phyloP scores from a whole-genome alignment of 2,113 vertebrate genomes.

The Ondatra zibethicus region DNA sequence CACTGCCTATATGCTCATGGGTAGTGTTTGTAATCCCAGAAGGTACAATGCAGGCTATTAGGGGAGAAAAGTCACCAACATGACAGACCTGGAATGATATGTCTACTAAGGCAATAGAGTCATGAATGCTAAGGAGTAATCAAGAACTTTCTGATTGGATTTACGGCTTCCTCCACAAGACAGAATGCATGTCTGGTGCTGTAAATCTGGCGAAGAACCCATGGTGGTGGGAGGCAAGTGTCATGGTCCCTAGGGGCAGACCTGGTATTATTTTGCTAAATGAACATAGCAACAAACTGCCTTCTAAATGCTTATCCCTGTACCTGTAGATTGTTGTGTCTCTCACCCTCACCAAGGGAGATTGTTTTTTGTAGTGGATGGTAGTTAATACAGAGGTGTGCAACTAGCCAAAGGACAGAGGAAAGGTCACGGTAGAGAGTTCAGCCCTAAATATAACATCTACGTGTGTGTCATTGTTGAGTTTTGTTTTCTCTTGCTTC shows the following conservation, averaged over 20 bases:
- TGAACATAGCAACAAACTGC: background rate
- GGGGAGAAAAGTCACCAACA: background rate
- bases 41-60: background rate
- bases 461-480: background rate
- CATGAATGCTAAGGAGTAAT: background rate
- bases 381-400: background rate
- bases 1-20: background rate
- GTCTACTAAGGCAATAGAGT: background rate
- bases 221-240: too few species aligned
- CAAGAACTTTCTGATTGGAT: background rate
- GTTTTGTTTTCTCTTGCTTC: background rate
- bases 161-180: too few species aligned
- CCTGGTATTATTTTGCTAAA: background rate
- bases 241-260: background rate
- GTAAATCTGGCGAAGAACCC: background rate
- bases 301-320: background rate
- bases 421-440: background rate
- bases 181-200: too few species aligned
- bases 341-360: background rate
- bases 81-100: background rate
- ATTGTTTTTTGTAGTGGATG: background rate
- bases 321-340: background rate
- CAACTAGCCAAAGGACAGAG: background rate
- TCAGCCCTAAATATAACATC: background rate
- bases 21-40: background rate